These are phyloP conservation scores for Phalacrocorax pelagicus DNA, from an alignment of 2,113 vertebrate genomes.

Conservation along the genomic window DNA sequence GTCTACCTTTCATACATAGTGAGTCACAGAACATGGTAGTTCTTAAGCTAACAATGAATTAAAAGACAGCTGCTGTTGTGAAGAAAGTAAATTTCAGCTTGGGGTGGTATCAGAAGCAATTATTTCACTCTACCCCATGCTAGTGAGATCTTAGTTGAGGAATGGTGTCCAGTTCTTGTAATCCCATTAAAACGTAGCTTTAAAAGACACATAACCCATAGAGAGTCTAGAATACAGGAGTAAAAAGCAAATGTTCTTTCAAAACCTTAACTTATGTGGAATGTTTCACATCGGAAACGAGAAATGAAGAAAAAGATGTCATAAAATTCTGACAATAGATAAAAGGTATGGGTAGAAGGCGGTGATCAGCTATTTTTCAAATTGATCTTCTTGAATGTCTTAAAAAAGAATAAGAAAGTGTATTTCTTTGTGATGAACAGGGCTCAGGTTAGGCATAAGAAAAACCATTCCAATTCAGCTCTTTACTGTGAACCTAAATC, in stretches of 20 bases:
- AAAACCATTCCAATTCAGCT: not conserved
- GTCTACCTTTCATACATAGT: not conserved
- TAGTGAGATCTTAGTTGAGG: not conserved
- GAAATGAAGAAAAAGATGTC: not conserved
- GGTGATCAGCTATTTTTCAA: not conserved
- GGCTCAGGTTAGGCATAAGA: not conserved
- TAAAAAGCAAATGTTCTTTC: not conserved
- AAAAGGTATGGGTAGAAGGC: not conserved
- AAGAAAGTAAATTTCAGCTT: not conserved
- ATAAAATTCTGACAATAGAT: not conserved
- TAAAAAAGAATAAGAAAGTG: not conserved
- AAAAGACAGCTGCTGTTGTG: not conserved
- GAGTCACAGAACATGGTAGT: not conserved
- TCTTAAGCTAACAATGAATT: not conserved
- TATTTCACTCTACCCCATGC: not conserved
- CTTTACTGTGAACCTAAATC: not conserved
- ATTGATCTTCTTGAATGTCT: not conserved
- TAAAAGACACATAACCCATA: not conserved
- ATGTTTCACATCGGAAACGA: not conserved
- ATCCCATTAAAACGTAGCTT: not conserved
- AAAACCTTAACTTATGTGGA: not conserved
- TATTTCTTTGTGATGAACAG: not conserved
- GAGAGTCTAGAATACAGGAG: not conserved
- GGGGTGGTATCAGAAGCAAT: not conserved
- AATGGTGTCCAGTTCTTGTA: not conserved